phyloP scores from a whole-genome alignment of 2,113 vertebrate genomes.

The Oreochromis spilurus region DNA sequence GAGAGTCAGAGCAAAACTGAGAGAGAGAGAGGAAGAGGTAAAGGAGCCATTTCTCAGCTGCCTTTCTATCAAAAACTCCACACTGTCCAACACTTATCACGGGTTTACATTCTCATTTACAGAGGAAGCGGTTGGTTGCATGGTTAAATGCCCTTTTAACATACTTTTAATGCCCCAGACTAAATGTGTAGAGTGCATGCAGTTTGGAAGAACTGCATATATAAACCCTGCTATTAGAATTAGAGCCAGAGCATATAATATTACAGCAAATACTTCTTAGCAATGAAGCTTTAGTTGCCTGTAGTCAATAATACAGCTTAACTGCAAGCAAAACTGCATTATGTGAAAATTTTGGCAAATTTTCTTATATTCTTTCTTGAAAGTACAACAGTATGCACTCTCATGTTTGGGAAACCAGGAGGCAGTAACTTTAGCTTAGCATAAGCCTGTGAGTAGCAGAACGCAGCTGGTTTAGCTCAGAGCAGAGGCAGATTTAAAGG shows the following conservation, averaged over 20 bases:
- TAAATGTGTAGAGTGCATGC: background rate
- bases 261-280: background rate
- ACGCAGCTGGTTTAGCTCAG: background rate
- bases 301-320: background rate
- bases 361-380: background rate
- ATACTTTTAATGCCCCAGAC: background rate
- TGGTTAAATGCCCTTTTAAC: background rate
- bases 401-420: background rate
- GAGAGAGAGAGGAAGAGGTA: background rate
- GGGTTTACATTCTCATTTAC: background rate
- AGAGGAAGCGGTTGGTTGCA: background rate
- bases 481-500: background rate
- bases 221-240: background rate
- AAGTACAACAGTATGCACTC: background rate
- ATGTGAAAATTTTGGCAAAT: background rate
- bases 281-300: background rate
- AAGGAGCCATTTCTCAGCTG: slow-evolving; percentile 15
- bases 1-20: background rate
- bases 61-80: slow-evolving; percentile 18
- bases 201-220: background rate
- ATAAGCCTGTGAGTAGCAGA: background rate
- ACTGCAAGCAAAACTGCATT: background rate
- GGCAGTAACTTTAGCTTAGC: background rate
- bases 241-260: background rate
- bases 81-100: background rate